A percentile compares a stretch with the other conserved stretches of the same genome.
phyloP scores from a whole-genome alignment of 2,797 vertebrate species.

The Urosaurus nigricauda region DNA sequence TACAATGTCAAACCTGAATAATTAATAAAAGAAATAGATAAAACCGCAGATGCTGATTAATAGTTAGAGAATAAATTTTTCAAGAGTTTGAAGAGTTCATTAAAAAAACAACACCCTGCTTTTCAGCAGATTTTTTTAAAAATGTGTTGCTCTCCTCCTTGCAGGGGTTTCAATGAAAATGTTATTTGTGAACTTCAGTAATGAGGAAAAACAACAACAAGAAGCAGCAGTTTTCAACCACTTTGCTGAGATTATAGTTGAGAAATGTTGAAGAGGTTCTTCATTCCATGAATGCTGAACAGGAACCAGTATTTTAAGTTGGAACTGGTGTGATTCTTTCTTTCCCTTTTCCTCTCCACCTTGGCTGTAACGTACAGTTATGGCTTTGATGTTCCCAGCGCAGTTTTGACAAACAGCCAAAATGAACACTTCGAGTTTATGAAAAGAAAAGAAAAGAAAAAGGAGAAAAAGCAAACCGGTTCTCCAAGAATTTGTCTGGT shows the following conservation, averaged over 20 bases:
- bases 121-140: neutral
- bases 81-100: neutral
- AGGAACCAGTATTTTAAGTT: rapidly evolving
- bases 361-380: rapidly evolving
- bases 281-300: neutral
- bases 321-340: rapidly evolving
- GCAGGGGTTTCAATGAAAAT: neutral
- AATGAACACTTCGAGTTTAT: neutral
- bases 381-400: neutral
- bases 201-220: neutral
- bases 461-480: neutral
- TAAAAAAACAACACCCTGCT: neutral
- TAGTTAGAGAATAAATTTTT: neutral
- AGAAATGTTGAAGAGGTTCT: neutral
- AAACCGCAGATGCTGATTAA: neutral
- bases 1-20: conserved; percentile 20
- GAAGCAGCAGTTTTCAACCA: neutral
- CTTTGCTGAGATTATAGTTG: neutral
- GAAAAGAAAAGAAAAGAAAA: neutral
- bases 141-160: neutral
- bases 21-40: conserved; percentile 3
- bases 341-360: too few species aligned
- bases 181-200: neutral
- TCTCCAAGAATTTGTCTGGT: neutral
- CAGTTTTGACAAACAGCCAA: neutral